Evolutionary conservation across 2,888 invertebrate species (phyloP).

Genomic region (Protonemura montana): DNA sequence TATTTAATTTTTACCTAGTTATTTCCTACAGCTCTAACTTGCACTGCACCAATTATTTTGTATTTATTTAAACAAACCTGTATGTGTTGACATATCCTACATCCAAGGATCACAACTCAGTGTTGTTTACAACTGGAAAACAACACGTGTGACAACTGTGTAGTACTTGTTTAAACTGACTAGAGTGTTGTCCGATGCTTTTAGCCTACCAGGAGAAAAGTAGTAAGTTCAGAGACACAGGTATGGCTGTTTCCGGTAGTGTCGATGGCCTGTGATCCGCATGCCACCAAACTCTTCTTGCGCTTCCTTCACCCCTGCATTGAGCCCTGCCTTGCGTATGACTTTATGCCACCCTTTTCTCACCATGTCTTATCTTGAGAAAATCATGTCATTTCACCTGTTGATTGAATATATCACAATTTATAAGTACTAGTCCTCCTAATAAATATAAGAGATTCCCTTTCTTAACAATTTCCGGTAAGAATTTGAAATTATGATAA

Average conservation of each 20-base stretch:
- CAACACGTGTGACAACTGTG: background rate
- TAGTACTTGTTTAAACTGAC: conserved; percentile 44
- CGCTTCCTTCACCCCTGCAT: conserved; percentile 38
- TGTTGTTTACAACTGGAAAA: background rate
- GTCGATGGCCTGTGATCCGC: conserved; percentile 40
- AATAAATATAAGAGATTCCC: too few species aligned
- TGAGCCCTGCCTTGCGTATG: conserved; percentile 48
- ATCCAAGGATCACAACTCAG: background rate
- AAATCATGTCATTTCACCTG: too few species aligned
- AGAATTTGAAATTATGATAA: too few species aligned
- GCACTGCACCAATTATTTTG: background rate
- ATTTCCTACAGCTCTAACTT: background rate
- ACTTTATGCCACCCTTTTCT: conserved; percentile 24
- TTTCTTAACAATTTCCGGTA: too few species aligned
- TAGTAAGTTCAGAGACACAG: conserved; percentile 64
- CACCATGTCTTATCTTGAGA: too few species aligned
- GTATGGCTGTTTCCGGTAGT: conserved; percentile 55
- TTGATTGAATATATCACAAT: too few species aligned
- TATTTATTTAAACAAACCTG: background rate
- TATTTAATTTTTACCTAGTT: background rate
- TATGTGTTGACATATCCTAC: background rate
- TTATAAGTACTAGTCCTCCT: too few species aligned
- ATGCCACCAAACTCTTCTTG: conserved; percentile 19
- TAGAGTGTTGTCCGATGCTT: conserved; percentile 53
- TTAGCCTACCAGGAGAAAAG: conserved; percentile 75